Percentiles rank a stretch among this genome's conserved stretches.
Conservation (phyloP, 2,113 vertebrate genomes). For the Eclectus roratus region DNA sequence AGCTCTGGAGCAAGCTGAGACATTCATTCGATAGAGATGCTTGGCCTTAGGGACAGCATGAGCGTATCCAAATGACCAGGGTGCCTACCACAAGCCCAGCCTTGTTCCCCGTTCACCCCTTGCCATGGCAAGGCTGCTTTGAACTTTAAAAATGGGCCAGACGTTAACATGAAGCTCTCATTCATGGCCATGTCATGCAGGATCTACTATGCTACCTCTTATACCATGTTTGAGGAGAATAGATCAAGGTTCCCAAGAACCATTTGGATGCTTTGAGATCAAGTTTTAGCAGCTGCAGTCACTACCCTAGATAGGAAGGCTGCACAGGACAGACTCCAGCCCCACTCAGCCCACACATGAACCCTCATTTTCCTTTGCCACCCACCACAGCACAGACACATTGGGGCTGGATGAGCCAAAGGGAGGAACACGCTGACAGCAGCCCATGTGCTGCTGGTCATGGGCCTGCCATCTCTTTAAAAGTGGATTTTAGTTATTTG, state of each 20-base stretch:
- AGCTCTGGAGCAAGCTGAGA: neutral
- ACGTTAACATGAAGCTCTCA: neutral
- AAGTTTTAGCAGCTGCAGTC: rapidly evolving
- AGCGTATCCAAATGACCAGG: rapidly evolving
- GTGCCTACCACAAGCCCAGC: neutral
- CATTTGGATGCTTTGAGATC: neutral
- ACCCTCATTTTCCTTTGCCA: neutral
- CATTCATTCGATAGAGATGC: neutral
- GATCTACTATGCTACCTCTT: neutral
- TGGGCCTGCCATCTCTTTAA: neutral
- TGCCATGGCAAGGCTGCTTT: neutral
- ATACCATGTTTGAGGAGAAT: rapidly evolving
- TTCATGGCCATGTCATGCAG: neutral
- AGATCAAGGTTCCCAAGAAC: neutral
- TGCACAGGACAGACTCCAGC: neutral
- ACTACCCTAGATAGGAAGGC: neutral
- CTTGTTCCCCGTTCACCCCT: neutral
- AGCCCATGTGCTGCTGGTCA: neutral
- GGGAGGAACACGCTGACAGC: neutral
- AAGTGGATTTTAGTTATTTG: neutral
- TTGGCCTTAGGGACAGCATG: neutral
- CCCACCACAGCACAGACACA: rapidly evolving
- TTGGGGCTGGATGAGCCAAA: neutral
- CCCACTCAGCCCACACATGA: neutral
- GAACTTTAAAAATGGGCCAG: neutral